These are phyloP conservation scores for Melieria picta DNA, from an alignment of 2,888 invertebrate genomes.

Conservation along the genomic window DNA sequence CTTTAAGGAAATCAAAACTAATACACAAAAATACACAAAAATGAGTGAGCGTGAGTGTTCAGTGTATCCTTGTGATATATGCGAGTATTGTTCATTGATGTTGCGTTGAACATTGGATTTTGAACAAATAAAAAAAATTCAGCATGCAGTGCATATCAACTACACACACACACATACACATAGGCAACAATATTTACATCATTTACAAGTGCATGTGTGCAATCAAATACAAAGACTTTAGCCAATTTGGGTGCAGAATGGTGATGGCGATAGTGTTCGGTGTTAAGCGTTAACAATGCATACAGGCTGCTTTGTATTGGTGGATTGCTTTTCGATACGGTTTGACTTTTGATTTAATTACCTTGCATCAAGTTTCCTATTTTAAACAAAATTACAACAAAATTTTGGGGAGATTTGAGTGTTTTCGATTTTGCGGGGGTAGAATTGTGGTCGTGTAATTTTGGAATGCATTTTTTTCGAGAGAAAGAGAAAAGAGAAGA, in stretches of 20 bases:
- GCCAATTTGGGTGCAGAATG: background rate
- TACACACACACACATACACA: no score
- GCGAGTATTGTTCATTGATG: no score
- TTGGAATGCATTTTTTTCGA: slow-evolving; percentile 42
- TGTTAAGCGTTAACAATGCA: background rate
- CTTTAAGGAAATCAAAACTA: no score
- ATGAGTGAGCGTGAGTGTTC: no score
- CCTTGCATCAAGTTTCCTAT: slow-evolving; percentile 73
- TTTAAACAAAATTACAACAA: slow-evolving; percentile 34
- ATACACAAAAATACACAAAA: no score
- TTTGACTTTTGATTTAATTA: slow-evolving; percentile 57
- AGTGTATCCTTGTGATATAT: no score
- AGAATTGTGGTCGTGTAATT: slow-evolving; percentile 40
- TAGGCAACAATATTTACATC: no score
- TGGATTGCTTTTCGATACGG: slow-evolving; percentile 13
- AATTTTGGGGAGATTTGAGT: slow-evolving; percentile 37
- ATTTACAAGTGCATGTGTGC: background rate
- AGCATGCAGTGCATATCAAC: no score
- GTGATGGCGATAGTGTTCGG: no score
- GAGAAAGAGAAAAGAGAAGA: slow-evolving; percentile 49
- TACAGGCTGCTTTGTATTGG: background rate
- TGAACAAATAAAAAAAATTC: no score
- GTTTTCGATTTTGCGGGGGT: slow-evolving; percentile 28
- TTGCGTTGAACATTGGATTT: no score
- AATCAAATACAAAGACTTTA: background rate